phyloP scores from a whole-genome alignment of 2,888 invertebrate genomes.

The Resseliella maxima region DNA sequence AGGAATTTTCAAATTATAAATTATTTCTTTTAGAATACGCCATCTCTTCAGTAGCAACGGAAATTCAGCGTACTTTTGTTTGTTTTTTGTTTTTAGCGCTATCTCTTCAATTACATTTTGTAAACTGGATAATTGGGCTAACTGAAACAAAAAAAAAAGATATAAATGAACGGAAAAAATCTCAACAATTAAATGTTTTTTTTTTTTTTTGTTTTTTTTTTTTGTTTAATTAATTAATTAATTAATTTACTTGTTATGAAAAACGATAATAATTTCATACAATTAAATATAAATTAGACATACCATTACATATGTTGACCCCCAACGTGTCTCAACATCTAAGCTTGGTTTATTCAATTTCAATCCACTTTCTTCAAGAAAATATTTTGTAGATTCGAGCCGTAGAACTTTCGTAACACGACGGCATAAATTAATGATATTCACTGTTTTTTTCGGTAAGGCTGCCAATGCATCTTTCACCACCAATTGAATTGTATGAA shows the following conservation, averaged over 20 bases:
- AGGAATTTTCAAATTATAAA: background rate
- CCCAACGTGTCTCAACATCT: background rate
- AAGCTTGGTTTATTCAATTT: background rate
- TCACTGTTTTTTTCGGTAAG: background rate
- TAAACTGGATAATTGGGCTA: background rate
- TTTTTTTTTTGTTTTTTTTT: no score
- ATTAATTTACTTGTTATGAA: background rate
- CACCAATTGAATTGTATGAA: background rate
- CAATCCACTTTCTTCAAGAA: background rate
- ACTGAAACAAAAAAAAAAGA: background rate
- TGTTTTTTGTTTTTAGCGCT: background rate
- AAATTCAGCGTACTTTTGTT: background rate
- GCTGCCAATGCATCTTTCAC: background rate
- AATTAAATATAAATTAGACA: no score
- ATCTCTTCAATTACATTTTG: background rate
- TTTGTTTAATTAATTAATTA: background rate
- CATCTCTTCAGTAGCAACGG: background rate
- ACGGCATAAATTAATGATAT: background rate
- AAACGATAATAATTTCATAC: background rate
- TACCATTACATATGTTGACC: background rate
- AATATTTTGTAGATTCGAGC: background rate
- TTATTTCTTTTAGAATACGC: background rate
- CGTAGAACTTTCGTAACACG: background rate
- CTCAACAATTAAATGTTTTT: no score
- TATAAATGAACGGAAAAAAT: no score